Percentiles rank a stretch among this genome's conserved stretches.
Evolutionary conservation across 2,888 invertebrate genomes (phyloP).

Genomic region (Dynastes grantii): DNA sequence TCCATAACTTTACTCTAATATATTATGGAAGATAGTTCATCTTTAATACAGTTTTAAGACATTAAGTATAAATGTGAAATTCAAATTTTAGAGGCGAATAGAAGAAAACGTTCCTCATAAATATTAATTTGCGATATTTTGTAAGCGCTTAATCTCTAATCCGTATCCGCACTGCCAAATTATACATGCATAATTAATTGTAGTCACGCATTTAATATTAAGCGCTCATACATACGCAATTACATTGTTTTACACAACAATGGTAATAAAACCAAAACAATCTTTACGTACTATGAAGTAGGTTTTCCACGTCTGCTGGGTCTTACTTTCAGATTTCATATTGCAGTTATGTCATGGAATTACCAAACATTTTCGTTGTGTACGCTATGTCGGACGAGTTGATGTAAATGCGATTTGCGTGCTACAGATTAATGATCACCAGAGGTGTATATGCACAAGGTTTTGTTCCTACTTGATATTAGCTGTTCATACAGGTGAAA

Average conservation of each 20-base stretch:
- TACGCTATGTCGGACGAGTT: neutral
- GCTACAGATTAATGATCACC: slow-evolving; percentile 26
- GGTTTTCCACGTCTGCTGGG: slow-evolving; percentile 13
- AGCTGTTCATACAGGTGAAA: slow-evolving; percentile 31
- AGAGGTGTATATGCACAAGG: slow-evolving; percentile 9
- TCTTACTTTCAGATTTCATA: slow-evolving; percentile 38
- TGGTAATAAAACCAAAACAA: slow-evolving; percentile 36
- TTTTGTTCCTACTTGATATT: neutral
- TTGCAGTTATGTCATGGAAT: slow-evolving; percentile 33
- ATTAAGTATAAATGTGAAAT: neutral
- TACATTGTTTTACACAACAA: slow-evolving; percentile 39
- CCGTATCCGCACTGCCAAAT: slow-evolving; percentile 20
- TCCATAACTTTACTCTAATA: too few relatives aligned
- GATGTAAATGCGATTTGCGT: slow-evolving; percentile 28
- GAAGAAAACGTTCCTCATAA: slow-evolving; percentile 8
- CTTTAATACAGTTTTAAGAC: too few relatives aligned
- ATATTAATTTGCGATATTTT: slow-evolving; percentile 31
- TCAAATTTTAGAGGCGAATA: neutral
- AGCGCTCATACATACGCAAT: slow-evolving; percentile 29
- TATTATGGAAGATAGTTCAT: too few relatives aligned
- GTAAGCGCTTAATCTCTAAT: slow-evolving; percentile 23
- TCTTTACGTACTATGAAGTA: slow-evolving; percentile 15
- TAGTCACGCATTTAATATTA: slow-evolving; percentile 42
- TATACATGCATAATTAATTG: slow-evolving; percentile 40
- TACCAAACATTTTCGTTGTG: slow-evolving; percentile 33